Percentiles rank a stretch among this genome's conserved stretches.
phyloP scores from a whole-genome alignment of 2,888 invertebrate species.

The Rhingia campestris region DNA sequence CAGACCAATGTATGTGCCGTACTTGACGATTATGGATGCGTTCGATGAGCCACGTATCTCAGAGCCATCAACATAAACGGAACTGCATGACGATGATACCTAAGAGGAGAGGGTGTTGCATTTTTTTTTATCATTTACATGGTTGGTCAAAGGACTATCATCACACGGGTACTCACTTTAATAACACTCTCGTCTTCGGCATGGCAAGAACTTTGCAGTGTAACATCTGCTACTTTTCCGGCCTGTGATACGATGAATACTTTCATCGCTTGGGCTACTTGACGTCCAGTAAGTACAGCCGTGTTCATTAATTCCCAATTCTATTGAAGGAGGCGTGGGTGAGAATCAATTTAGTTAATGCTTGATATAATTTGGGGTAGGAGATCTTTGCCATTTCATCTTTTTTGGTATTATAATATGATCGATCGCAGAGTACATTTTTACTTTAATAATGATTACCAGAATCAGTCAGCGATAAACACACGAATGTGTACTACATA shows the following conservation, averaged over 20 bases:
- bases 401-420: too few species aligned
- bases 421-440: too few species aligned
- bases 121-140: conserved; percentile 4
- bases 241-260: conserved; percentile 97
- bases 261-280: conserved; percentile 97
- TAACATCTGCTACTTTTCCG: conserved; percentile 97
- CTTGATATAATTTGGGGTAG: too few species aligned
- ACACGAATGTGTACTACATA: too few species aligned
- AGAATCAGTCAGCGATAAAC: too few species aligned
- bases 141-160: neutral
- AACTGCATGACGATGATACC: conserved; percentile 98
- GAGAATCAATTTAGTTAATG: neutral
- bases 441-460: too few species aligned
- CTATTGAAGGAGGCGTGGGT: conserved; percentile 83
- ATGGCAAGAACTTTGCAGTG: conserved; percentile 95
- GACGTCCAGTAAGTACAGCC: conserved; percentile 95
- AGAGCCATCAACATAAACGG: conserved; percentile 97
- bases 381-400: too few species aligned
- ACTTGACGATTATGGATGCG: conserved; percentile 95
- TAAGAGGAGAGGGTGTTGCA: conserved; percentile 79
- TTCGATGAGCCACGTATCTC: conserved; percentile 97
- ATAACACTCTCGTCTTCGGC: conserved; percentile 97
- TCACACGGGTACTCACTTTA: conserved; percentile 86
- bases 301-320: conserved; percentile 98
- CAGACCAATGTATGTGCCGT: conserved; percentile 94